Evolutionary conservation across 1,140 invertebrate genomes (phyloP), one percentile per base, ranked within the genome.

Genomic region (Hyles euphorbiae): DNA sequence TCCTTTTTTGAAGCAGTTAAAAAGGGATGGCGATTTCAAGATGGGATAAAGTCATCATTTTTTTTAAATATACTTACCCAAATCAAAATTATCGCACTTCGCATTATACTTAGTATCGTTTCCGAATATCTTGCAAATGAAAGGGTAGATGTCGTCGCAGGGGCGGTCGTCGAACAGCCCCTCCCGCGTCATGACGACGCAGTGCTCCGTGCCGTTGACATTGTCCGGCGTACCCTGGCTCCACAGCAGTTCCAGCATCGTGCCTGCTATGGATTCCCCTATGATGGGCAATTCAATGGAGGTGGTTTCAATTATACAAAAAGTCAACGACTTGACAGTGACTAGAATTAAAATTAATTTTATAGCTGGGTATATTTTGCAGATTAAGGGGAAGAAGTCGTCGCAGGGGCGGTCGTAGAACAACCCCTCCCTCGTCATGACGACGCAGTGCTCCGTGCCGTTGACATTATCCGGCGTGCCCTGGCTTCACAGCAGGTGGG

Each of bases 161-260:
- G 76, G 67, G 12, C 67, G 62, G 63, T 83, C 78, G 49, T 83
- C 80, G 32, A 83, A 67, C 6, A 81, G 55, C 4, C 80, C 80
- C 47, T 78, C 74, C 67, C 80, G 72, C 5, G 72, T 78, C 78
- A 83, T 83, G 9, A 83, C 68, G 5, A 81, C 78, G 54, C 80
- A 83, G 56, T 77, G 70, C 60, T 83, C 76, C 50, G 59, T 56
- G 33, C 63, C 63, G 62, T 73, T 76, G 7, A 62, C 22, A 56
- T 75, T 78, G 58, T 81, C 70, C 22, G 80, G 80, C 10, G 65
- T 63, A 47, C 78, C 80, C 70, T 78, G 76, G 5, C 69, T 65
- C 80, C 80, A 83, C 7, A 83, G 65, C 11, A 76, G 57, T 54
- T 81, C 71, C 47, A 81, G 57, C 50, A 76, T 58, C 12, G 80